Base-by-base conservation (phyloP, 2,888 invertebrate genomes). In the Ophraella communa region DNA sequence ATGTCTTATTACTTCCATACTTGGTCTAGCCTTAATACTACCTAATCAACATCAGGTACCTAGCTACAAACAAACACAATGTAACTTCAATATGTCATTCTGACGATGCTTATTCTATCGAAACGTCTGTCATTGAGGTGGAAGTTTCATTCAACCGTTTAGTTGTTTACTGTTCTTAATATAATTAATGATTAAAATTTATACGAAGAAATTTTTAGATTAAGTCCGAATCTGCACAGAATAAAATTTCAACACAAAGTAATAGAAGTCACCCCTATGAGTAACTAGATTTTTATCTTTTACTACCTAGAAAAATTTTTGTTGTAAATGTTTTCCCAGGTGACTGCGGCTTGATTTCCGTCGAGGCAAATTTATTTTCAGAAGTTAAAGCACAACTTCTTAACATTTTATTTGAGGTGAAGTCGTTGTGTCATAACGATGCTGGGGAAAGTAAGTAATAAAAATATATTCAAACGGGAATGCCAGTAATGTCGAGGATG, bases 351-450 rank as follows among this genome's bases (percentile, higher is more conserved):
- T 78, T 78, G 79, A 79, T 80, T 80, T 80, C 79, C 80, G 77
- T 74, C 69, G 78, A 78, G 80, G 76, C 75, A 79, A 79, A 80
- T 80, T 80, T 78, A 80, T 79, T 77, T 79, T 27, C 42, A 24
- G 24, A 30, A 59, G 55, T 27, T 39, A 39, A 55, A 35, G 42
- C 45, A 17, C 27, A 54, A 49, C 76, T 77, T 66, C 71, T 63
- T 71, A 61, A 59, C 58, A 47, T 61, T 67, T 69, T 69, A 68
- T 69, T 65, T 69, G 62, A 63, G 69, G 62, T 69, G 62, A 64
- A 17, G 51, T 49, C 59, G 18, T 39, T 20, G 59, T 33, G 42
- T 51, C 42, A 60, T 44, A 60, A 52, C 44, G 14, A 60, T 14
- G 14, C 20, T 24, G 21, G 27, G 49, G 20, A 62, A 55, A 55